Conservation (phyloP, 2,797 vertebrate genomes). For the Lagodon rhomboides region DNA sequence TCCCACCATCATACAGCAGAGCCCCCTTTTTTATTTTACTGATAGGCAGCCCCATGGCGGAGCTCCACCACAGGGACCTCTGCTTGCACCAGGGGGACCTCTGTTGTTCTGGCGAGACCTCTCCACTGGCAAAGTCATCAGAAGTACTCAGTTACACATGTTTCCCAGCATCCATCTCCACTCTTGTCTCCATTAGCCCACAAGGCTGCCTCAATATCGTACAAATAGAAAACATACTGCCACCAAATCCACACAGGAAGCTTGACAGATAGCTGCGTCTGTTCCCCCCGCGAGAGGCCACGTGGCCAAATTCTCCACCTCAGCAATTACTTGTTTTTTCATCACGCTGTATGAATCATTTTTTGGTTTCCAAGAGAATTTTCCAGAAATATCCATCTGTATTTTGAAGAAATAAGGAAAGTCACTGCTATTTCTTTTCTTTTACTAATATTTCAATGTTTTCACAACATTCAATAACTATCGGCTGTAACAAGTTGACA, state of each 20-base stretch:
- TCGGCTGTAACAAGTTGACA: too few relatives aligned
- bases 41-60: constrained; percentile 65
- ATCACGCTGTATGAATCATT: too few relatives aligned
- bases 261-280: constrained; percentile 3
- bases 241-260: constrained; percentile 21
- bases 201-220: constrained; percentile 38
- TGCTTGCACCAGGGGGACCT: constrained; percentile 63
- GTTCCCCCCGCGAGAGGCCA: not conserved
- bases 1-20: constrained; percentile 61
- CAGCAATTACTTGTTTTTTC: not conserved
- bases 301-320: constrained; percentile 5
- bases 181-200: constrained; percentile 30
- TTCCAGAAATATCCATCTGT: not conserved
- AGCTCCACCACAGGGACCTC: constrained; percentile 68
- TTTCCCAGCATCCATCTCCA: constrained; percentile 57
- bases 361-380: not conserved
- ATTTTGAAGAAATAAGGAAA: not conserved
- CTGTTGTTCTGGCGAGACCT: constrained; percentile 74
- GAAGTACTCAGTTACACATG: constrained; percentile 58
- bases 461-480: too few relatives aligned
- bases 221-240: constrained; percentile 39
- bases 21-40: constrained; percentile 63
- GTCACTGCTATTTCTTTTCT: not conserved
- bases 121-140: constrained; percentile 80
- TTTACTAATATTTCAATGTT: too few relatives aligned